phyloP scores from a whole-genome alignment of 2,797 vertebrate genomes.

The Sebastes minor region DNA sequence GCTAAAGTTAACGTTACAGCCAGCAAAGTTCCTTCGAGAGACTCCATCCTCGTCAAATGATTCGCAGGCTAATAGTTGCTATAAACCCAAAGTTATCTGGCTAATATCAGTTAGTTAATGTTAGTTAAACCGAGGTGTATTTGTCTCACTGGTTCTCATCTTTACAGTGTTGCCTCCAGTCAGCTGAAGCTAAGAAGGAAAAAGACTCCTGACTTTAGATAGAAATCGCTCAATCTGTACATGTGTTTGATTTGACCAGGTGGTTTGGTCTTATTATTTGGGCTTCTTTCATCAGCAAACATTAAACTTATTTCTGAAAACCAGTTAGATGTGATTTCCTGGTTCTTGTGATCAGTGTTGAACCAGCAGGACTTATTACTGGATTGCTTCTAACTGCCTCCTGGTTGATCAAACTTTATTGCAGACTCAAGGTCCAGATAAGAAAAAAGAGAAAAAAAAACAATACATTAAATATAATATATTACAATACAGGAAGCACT shows the following conservation, averaged over 20 bases:
- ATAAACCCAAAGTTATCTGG: too few relatives aligned
- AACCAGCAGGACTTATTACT: not conserved
- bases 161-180: not conserved
- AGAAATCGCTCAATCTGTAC: rapidly evolving
- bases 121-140: not conserved
- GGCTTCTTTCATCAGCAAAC: not conserved
- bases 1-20: not conserved
- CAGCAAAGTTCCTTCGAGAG: not conserved
- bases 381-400: not conserved
- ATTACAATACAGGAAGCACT: too few relatives aligned
- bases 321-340: not conserved
- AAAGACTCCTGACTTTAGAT: rapidly evolving
- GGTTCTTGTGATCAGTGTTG: not conserved
- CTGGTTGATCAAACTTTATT: too few relatives aligned
- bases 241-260: not conserved
- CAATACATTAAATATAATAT: too few relatives aligned
- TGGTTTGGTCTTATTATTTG: not conserved
- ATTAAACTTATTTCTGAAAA: not conserved
- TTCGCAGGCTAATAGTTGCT: not conserved
- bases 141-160: too few relatives aligned
- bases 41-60: not conserved
- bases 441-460: too few relatives aligned
- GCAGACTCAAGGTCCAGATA: too few relatives aligned
- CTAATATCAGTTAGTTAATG: not conserved
- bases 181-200: not conserved